Base-by-base conservation (phyloP, 92 coral and sea anemone genomes). In the Epizoanthus ramosus region DNA sequence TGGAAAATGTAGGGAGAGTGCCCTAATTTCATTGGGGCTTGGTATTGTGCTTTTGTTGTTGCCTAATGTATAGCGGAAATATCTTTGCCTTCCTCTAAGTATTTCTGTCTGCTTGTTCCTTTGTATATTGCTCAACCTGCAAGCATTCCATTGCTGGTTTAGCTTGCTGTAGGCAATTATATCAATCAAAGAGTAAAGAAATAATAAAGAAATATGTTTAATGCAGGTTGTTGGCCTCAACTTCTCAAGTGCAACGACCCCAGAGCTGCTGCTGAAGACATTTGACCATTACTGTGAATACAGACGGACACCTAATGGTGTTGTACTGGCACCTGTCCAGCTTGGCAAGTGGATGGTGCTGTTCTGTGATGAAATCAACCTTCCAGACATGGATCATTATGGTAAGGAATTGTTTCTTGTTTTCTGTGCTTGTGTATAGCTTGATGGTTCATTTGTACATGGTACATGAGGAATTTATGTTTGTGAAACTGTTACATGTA, bases 271-370 rank as follows among this genome's bases (percentile, higher is more conserved):
- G 43, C 77, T 97, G 76, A 97, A 97, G 90, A 94, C 99, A 14
- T 97, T 97, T 68, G 99, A 97, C 67, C 99, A 97, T 66, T 97
- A 97, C 92, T 97, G 99, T 33, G 99, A 97, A 81, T 97, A 97
- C 91, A 80, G 97, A 47, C 83, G 99, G 67, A 97, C 99, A 8
- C 99, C 99, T 10, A 97, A 97, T 77, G 99, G 99, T n/a, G 89
- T 97, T 7, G 97, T 97, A 22, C 84, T 97, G 91, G 94, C 99
- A 5, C 99, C 99, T 3, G 98, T 95, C 3, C 99, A 94, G 88
- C 98, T 97, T 19, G 94, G 95, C 50, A 97, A 97, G 60, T 97
- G 99, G 99, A 94, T 97, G 93, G 98, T 97, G 83, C 80, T 97
- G 77, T 97, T 97, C 87, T 97, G 99, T 87, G 99, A 97, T 69